Base-by-base conservation (phyloP, 1,140 invertebrate species). In the Sycophila sp. region DNA sequence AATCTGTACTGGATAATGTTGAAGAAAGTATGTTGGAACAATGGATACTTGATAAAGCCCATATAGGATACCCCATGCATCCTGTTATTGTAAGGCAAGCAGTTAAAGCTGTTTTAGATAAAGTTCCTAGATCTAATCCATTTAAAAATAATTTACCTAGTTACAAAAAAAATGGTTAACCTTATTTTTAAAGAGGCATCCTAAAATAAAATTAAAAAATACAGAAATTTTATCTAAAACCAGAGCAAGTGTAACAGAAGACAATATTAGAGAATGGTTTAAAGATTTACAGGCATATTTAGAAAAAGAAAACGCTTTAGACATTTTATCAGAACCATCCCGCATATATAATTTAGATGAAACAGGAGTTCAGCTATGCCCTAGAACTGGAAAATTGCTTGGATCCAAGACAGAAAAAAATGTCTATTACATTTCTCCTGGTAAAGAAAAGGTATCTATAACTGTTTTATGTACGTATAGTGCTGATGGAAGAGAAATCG, bases 341-440 rank as follows among this genome's bases (percentile, higher is more conserved):
- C 69, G 77, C 22, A 77, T 84, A 15, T 78, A 80, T 40, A 85
- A 86, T 71, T 74, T 77, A 6, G 80, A 85, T 65, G 84, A 86
- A 72, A 82, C 80, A 36, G 76, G 74, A 62, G 79, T 85, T 68
- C 58, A 76, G 11, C 69, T 67, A 4, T 74, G 71, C 19, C 60
- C 71, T 1, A 73, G 69, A 38, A 58, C 63, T 26, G 68, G 75
- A 13, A 76, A 74, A 47, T 10, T 73, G 19, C 62, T 76, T 7
- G 36, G 28, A 19, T 17, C 42, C 8, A 3, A 19, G 7, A 42
- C 24, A 38, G n/a, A 60, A 47, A 63, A 63, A 67, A 64, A 73
- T 63, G 47, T 73, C 4, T 70, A 73, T 49, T 49, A 34, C 0
- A 62, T 73, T 69, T 60, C 71, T 64, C 47, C 49, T 26, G 71